These are phyloP conservation scores for Cettia cetti DNA, from an alignment of 2,113 vertebrate genomes.

Conservation along the genomic window DNA sequence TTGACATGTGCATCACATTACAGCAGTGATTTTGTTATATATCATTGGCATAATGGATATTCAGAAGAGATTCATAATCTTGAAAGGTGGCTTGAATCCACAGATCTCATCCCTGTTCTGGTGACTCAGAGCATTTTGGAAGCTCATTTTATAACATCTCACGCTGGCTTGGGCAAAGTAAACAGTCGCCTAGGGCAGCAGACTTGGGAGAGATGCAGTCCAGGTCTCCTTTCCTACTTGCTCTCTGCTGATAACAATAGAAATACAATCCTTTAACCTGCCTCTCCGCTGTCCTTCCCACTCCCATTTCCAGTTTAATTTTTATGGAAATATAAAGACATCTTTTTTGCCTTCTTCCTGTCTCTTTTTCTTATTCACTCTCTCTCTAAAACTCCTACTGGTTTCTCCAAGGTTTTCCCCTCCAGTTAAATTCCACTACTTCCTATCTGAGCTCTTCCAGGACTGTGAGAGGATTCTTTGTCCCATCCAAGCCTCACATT, in stretches of 20 bases:
- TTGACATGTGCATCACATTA: slow-evolving; percentile 29
- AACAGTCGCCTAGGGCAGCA: slow-evolving; percentile 13
- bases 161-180: slow-evolving; percentile 17
- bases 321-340: not conserved
- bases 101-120: slow-evolving; percentile 27
- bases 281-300: not conserved
- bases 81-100: slow-evolving; percentile 52
- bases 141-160: slow-evolving; percentile 40
- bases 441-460: not conserved
- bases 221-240: not conserved
- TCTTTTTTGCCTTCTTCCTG: not conserved
- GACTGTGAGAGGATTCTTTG: not conserved
- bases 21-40: slow-evolving; percentile 33
- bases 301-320: not conserved
- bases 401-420: not conserved
- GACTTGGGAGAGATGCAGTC: not conserved
- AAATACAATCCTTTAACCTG: not conserved
- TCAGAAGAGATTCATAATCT: slow-evolving; percentile 39
- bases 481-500: accelerated
- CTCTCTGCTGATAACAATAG: not conserved
- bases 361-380: not conserved
- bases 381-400: not conserved
- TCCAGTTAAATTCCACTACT: not conserved
- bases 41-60: slow-evolving; percentile 38
- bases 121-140: slow-evolving; percentile 45